Conservation (phyloP, 2,113 vertebrate species). For the Elgaria multicarinata region DNA sequence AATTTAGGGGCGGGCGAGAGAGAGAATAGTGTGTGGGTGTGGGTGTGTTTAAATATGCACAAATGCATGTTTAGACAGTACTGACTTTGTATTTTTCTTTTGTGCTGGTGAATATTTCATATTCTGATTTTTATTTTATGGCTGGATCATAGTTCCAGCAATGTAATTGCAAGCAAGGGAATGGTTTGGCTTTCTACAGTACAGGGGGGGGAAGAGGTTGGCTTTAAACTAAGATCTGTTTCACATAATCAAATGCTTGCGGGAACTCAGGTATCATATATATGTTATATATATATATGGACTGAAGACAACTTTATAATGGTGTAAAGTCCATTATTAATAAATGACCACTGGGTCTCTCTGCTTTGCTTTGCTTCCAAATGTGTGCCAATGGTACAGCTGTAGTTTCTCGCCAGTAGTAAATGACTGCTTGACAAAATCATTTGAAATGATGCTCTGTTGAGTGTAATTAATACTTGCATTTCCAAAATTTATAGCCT, state of each 20-base stretch:
- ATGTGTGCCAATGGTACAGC: neutral
- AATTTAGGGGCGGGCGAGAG: neutral
- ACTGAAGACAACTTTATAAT: neutral
- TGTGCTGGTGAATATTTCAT: constrained; percentile 40
- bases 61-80: constrained; percentile 46
- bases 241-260: neutral
- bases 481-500: constrained; percentile 13
- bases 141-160: constrained; percentile 28
- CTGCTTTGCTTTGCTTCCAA: constrained; percentile 3
- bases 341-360: fast-evolving
- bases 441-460: neutral
- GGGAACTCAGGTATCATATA: neutral
- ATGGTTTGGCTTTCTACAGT: neutral
- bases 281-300: neutral
- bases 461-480: neutral
- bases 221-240: neutral
- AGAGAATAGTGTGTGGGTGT: too few relatives aligned
- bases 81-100: constrained; percentile 37
- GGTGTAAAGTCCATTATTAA: neutral
- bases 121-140: constrained; percentile 43
- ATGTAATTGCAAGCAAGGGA: neutral
- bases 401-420: neutral
- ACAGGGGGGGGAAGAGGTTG: neutral
- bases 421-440: neutral
- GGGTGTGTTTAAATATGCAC: constrained; percentile 30